Conservation (phyloP, 2,888 invertebrate species). For the Stramonita haemastoma region DNA sequence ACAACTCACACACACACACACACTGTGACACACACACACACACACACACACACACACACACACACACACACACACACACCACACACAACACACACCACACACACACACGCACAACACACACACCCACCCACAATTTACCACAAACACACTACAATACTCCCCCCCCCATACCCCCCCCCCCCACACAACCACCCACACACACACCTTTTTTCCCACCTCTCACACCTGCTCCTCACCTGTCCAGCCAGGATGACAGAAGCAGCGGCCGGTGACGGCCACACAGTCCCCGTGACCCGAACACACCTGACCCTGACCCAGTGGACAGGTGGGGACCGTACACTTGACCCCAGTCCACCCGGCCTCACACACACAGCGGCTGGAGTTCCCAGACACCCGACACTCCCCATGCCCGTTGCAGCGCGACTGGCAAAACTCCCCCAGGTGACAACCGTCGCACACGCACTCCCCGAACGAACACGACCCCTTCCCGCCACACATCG, state of each 20-base stretch:
- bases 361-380: slow-evolving; percentile 56
- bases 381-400: slow-evolving; percentile 43
- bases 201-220: no score
- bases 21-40: no score
- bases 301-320: slow-evolving; percentile 52
- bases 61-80: no score
- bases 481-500: slow-evolving; percentile 59
- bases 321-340: slow-evolving; percentile 61
- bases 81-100: no score
- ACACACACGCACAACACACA: no score
- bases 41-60: no score
- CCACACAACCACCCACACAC: no score
- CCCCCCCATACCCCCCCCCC: no score
- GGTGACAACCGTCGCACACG: slow-evolving; percentile 60
- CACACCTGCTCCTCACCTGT: slow-evolving; percentile 52
- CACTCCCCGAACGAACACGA: slow-evolving; percentile 57
- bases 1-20: no score
- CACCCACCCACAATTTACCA: no score
- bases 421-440: slow-evolving; percentile 62
- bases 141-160: no score
- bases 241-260: slow-evolving; percentile 67
- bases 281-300: slow-evolving; percentile 66
- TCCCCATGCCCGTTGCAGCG: slow-evolving; percentile 62
- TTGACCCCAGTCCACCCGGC: slow-evolving; percentile 59
- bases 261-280: slow-evolving; percentile 58